phyloP scores from a whole-genome alignment of 2,888 invertebrate genomes.

The Toxonevra muliebris region DNA sequence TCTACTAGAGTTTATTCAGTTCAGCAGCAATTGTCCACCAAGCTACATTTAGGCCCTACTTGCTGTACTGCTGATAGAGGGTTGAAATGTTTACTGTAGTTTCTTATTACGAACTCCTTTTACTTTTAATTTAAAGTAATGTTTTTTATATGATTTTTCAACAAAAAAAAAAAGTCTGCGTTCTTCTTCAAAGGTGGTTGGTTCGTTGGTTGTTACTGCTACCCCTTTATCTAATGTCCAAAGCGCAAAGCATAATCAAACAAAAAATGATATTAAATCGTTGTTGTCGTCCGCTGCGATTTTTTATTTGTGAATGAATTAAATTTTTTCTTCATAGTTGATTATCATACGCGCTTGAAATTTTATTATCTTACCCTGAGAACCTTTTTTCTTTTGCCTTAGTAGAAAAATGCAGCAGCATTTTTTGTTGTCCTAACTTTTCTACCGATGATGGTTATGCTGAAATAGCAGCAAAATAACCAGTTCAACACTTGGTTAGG shows the following conservation, averaged over 20 bases:
- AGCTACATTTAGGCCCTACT: no score
- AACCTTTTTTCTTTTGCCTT: conserved; percentile 58
- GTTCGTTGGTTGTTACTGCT: conserved; percentile 1
- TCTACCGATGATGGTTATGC: conserved; percentile 49
- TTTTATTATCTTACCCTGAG: conserved; percentile 65
- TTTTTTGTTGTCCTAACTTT: conserved; percentile 50
- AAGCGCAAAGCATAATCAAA: background rate
- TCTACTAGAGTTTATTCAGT: background rate
- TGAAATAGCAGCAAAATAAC: conserved; percentile 34
- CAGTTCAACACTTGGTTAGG: conserved; percentile 45
- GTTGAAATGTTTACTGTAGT: conserved; percentile 33
- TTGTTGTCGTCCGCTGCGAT: conserved; percentile 47
- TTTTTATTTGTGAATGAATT: conserved; percentile 50
- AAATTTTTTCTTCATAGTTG: conserved; percentile 49
- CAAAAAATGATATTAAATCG: conserved; percentile 51
- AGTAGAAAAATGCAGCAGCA: background rate
- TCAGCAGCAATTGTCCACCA: no score
- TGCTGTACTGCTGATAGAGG: conserved; percentile 24
- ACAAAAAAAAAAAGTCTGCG: no score
- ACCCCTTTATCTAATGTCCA: background rate
- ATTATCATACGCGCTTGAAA: conserved; percentile 58
- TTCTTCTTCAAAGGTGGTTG: no score
- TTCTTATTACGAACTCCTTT: conserved; percentile 20
- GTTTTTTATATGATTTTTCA: no score
- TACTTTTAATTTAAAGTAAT: no score